phyloP scores from a whole-genome alignment of 30 jellyfish, hydroid and myxozoan genomes.

The Pelagia noctiluca region DNA sequence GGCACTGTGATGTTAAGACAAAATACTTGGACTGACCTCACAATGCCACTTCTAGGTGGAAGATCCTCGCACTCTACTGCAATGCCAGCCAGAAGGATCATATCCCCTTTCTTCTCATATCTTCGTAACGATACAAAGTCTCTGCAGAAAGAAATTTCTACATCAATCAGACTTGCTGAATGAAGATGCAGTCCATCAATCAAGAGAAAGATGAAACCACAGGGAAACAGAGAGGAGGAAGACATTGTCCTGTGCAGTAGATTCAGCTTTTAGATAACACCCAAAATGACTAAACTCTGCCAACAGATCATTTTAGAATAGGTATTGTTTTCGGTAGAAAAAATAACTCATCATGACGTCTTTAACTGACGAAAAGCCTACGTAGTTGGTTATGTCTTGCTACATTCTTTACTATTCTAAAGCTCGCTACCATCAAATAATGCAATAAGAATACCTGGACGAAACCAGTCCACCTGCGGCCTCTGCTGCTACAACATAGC shows the following conservation, averaged over 20 bases:
- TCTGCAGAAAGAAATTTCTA: constrained; percentile 58
- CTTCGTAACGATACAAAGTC: constrained; percentile 89
- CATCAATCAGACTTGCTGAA: too few species aligned
- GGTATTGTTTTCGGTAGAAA: too few species aligned
- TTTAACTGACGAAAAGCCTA: too few species aligned
- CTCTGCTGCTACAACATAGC: constrained; percentile 85
- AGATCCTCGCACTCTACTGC: constrained; percentile 60
- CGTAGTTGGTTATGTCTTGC: too few species aligned
- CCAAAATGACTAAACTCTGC: too few species aligned
- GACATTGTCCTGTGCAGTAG: too few species aligned
- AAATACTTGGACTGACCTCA: constrained; percentile 52
- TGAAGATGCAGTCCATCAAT: not conserved
- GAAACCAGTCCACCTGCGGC: constrained; percentile 89
- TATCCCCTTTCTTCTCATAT: constrained; percentile 65
- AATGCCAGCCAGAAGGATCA: constrained; percentile 58
- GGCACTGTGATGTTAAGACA: not conserved
- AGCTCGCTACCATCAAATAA: too few species aligned
- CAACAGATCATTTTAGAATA: too few species aligned
- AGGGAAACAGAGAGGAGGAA: not conserved
- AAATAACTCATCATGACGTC: too few species aligned
- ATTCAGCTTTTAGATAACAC: too few species aligned
- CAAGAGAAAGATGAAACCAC: not conserved
- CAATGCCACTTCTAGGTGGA: constrained; percentile 59
- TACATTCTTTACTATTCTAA: too few species aligned
- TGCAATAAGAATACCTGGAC: constrained; percentile 82